Evolutionary conservation across 1,140 invertebrate species (phyloP).

Genomic region (Agrilus planipennis): DNA sequence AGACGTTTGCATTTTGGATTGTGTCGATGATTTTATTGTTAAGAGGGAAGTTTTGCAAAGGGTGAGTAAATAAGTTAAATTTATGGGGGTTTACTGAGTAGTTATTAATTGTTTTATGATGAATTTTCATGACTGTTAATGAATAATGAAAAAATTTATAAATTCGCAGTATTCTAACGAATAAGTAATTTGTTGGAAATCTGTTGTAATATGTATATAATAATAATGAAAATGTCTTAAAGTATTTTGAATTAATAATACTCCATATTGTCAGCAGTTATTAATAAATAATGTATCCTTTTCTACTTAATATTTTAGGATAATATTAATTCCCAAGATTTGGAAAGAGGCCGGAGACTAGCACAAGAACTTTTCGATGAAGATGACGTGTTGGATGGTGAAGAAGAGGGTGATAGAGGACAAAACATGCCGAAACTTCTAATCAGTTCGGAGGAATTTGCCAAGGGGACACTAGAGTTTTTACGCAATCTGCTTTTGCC

Average conservation of each 20-base stretch:
- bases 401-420: constrained; percentile 9
- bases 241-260: too few relatives aligned
- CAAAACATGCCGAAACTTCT: constrained; percentile 9
- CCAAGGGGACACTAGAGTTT: constrained; percentile 29
- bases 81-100: too few relatives aligned
- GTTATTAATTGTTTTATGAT: too few relatives aligned
- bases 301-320: constrained; percentile 1
- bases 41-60: constrained; percentile 38
- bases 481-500: constrained; percentile 49
- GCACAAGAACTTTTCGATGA: constrained; percentile 35
- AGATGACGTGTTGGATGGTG: too few relatives aligned
- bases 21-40: constrained; percentile 42
- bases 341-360: constrained; percentile 33
- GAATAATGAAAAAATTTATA: too few relatives aligned
- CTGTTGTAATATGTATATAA: too few relatives aligned
- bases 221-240: too few relatives aligned
- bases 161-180: too few relatives aligned
- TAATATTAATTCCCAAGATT: constrained; percentile 28
- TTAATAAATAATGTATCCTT: too few relatives aligned
- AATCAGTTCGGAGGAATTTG: constrained; percentile 19
- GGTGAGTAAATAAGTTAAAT: constrained; percentile 42
- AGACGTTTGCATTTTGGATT: constrained; percentile 43
- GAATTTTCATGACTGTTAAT: too few relatives aligned
- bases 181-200: too few relatives aligned
- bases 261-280: too few relatives aligned